A percentile compares a stretch with the other conserved stretches of the same genome.
Conservation (phyloP, 2,797 vertebrate species). For the Falco novaeseelandiae region DNA sequence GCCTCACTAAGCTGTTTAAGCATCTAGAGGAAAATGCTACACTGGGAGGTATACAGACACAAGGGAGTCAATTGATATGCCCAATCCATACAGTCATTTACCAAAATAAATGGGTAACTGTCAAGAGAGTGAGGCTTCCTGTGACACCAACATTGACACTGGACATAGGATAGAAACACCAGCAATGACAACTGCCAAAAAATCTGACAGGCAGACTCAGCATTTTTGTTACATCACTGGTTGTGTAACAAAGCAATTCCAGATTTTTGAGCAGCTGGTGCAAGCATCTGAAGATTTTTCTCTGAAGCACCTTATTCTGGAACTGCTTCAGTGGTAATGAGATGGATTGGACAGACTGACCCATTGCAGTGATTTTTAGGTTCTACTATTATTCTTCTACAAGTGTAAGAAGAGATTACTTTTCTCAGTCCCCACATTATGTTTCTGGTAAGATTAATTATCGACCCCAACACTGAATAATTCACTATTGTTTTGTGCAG, state of each 20-base stretch:
- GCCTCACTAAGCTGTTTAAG: not conserved
- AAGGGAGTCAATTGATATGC: not conserved
- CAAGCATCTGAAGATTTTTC: not conserved
- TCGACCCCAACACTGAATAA: fast-evolving
- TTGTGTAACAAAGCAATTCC: not conserved
- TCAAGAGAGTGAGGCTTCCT: not conserved
- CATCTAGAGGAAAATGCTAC: not conserved
- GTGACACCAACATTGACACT: not conserved
- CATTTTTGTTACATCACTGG: not conserved
- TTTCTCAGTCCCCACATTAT: not conserved
- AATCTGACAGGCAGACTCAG: not conserved
- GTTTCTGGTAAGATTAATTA: not conserved
- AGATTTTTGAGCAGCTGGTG: not conserved
- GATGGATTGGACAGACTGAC: not conserved
- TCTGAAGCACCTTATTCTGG: not conserved
- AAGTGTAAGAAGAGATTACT: not conserved
- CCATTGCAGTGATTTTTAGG: not conserved
- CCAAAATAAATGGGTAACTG: not conserved
- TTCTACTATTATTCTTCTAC: not conserved
- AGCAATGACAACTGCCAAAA: not conserved
- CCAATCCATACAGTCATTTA: not conserved
- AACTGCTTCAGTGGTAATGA: not conserved
- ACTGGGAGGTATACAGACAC: not conserved
- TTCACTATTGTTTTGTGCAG: not conserved
- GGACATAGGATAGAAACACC: not conserved